phyloP scores from a whole-genome alignment of 2,113 vertebrate species.

The Machaerirhynchus nigripectus region DNA sequence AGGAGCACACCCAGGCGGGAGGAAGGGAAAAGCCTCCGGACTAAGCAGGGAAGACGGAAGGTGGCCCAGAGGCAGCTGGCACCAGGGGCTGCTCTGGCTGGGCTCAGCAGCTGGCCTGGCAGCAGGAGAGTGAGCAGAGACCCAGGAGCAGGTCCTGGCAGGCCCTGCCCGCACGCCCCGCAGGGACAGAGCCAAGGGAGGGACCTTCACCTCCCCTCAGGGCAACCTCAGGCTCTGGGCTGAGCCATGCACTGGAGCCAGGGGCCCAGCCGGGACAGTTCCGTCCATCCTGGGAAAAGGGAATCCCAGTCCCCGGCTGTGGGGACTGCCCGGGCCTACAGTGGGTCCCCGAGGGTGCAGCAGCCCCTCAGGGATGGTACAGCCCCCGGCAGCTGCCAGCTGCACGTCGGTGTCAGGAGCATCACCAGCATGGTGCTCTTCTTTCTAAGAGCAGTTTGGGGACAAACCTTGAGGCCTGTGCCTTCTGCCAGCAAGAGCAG shows the following conservation, averaged over 20 bases:
- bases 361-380: rapidly evolving
- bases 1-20: rapidly evolving
- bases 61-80: not conserved
- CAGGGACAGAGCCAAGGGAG: not conserved
- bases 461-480: not conserved
- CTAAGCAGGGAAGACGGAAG: not conserved
- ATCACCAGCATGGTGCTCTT: not conserved
- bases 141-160: not conserved
- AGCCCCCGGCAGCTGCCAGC: not conserved
- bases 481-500: not conserved
- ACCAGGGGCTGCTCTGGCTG: rapidly evolving
- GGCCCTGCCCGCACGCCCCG: not conserved
- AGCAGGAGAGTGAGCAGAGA: not conserved
- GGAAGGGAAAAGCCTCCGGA: not conserved
- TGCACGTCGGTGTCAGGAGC: not conserved
- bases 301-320: not conserved
- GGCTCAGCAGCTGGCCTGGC: not conserved
- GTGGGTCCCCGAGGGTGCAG: rapidly evolving
- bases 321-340: not conserved
- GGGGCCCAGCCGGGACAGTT: rapidly evolving
- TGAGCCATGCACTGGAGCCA: rapidly evolving
- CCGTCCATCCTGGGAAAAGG: not conserved
- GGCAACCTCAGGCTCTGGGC: rapidly evolving
- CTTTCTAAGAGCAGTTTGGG: not conserved
- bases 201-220: rapidly evolving